A percentile compares a stretch with the other conserved stretches of the same genome.
These are phyloP conservation scores for Zaprionus nigranus DNA, from an alignment of 1,140 invertebrate species.

Conservation along the genomic window DNA sequence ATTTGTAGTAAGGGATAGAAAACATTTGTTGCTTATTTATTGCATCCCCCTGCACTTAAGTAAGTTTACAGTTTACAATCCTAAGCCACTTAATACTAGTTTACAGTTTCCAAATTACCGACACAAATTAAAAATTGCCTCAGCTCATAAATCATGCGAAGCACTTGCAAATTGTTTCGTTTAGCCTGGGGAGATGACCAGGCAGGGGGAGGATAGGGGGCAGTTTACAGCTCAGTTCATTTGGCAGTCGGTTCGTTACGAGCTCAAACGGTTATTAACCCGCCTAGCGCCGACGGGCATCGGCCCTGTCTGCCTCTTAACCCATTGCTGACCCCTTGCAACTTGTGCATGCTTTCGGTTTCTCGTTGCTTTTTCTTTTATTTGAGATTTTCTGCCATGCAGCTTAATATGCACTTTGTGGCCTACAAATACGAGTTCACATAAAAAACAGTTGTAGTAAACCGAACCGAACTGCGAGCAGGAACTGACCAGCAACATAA, in stretches of 20 bases:
- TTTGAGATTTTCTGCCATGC: conserved; percentile 18
- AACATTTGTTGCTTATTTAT: background rate
- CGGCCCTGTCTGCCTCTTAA: conserved; percentile 52
- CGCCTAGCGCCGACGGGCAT: conserved; percentile 13
- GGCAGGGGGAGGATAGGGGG: too few species aligned
- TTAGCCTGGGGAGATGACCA: background rate
- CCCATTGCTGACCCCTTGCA: conserved; percentile 63
- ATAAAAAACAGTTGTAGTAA: conserved; percentile 62
- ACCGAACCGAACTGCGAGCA: conserved; percentile 15
- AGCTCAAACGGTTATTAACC: conserved; percentile 46
- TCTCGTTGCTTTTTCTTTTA: conserved; percentile 24
- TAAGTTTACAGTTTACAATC: background rate
- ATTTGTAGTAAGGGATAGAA: too few species aligned
- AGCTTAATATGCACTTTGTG: conserved; percentile 78
- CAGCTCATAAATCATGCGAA: conserved; percentile 26
- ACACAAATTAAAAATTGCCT: conserved; percentile 5
- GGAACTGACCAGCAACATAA: conserved; percentile 71
- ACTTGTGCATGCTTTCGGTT: conserved; percentile 19
- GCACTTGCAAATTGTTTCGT: conserved; percentile 20
- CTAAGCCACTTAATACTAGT: conserved; percentile 5
- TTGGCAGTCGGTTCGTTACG: conserved; percentile 27
- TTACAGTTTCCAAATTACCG: conserved; percentile 3
- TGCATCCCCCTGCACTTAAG: background rate
- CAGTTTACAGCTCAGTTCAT: conserved; percentile 21
- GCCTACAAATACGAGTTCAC: conserved; percentile 68